Evolutionary conservation across 2,888 invertebrate species (phyloP).

Genomic region (Trichopria drosophilae): DNA sequence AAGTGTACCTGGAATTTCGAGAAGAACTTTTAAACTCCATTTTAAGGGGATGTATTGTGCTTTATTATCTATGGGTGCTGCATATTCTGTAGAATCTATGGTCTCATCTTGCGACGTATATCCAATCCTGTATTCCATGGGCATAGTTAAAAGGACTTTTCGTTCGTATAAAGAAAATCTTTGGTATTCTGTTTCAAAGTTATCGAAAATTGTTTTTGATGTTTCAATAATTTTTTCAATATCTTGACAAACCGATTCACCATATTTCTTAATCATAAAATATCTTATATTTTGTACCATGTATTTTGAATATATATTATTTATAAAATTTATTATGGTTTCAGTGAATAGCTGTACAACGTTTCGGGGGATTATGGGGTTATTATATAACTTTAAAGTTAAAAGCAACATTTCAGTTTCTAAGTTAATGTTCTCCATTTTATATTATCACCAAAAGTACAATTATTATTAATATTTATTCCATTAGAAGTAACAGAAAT

Average conservation of each 20-base stretch:
- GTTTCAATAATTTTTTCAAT: conserved; percentile 1
- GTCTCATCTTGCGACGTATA: background rate
- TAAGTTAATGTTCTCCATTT: no score
- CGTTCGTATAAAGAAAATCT: conserved; percentile 6
- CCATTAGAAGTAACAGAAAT: no score
- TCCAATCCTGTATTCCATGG: conserved; percentile 6
- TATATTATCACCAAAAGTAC: no score
- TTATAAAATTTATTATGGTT: conserved; percentile 11
- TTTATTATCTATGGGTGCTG: background rate
- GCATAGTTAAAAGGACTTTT: conserved; percentile 7
- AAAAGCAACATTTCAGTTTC: conserved; percentile 9
- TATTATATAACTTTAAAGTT: conserved; percentile 6
- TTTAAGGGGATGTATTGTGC: background rate
- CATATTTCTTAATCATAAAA: conserved; percentile 2
- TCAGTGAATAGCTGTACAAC: conserved; percentile 15
- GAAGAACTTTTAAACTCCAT: background rate
- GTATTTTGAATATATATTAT: conserved; percentile 8
- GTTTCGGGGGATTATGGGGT: conserved; percentile 11
- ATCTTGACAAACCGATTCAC: background rate
- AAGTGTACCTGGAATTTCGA: background rate
- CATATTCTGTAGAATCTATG: background rate
- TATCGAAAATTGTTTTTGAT: conserved; percentile 5
- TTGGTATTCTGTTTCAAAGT: conserved; percentile 10
- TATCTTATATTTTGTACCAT: conserved; percentile 11
- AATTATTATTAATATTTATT: no score